Evolutionary conservation across 2,113 vertebrate genomes (phyloP).

Genomic region (Kryptolebias marmoratus): DNA sequence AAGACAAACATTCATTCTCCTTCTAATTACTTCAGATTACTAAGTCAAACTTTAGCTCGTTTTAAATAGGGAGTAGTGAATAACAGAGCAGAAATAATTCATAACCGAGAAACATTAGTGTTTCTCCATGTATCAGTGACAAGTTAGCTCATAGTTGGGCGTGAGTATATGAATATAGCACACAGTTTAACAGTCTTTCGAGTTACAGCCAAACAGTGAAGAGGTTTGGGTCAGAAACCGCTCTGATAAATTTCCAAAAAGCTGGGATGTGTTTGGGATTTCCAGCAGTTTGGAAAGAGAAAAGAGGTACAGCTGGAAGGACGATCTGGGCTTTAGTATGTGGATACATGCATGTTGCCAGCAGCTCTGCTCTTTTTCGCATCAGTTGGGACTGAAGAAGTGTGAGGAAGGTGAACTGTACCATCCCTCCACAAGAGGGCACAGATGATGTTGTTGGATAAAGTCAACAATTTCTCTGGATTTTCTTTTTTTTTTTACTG

Average conservation of each 20-base stretch:
- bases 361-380: slow-evolving; percentile 33
- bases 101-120: slow-evolving; percentile 48
- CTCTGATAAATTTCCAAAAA: slow-evolving; percentile 59
- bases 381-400: slow-evolving; percentile 6
- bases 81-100: slow-evolving; percentile 28
- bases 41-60: slow-evolving; percentile 23
- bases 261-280: slow-evolving; percentile 30
- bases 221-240: slow-evolving; percentile 52
- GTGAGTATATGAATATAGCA: slow-evolving; percentile 32
- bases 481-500: slow-evolving; percentile 22
- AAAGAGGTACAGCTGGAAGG: slow-evolving; percentile 20
- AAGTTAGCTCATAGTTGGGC: slow-evolving; percentile 64
- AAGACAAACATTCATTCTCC: no score
- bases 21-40: no score
- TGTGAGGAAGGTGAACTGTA: slow-evolving; percentile 56
- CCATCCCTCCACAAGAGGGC: slow-evolving; percentile 80
- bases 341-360: slow-evolving; percentile 26
- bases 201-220: slow-evolving; percentile 60
- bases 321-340: slow-evolving; percentile 6
- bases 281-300: slow-evolving; percentile 39
- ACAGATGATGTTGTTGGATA: slow-evolving; percentile 64
- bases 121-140: slow-evolving; percentile 55
- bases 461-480: background rate
- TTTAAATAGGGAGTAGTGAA: slow-evolving; percentile 6
- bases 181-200: slow-evolving; percentile 52